These are phyloP conservation scores for Labeo calbasu DNA, from an alignment of 2,797 vertebrate species.

Conservation along the genomic window DNA sequence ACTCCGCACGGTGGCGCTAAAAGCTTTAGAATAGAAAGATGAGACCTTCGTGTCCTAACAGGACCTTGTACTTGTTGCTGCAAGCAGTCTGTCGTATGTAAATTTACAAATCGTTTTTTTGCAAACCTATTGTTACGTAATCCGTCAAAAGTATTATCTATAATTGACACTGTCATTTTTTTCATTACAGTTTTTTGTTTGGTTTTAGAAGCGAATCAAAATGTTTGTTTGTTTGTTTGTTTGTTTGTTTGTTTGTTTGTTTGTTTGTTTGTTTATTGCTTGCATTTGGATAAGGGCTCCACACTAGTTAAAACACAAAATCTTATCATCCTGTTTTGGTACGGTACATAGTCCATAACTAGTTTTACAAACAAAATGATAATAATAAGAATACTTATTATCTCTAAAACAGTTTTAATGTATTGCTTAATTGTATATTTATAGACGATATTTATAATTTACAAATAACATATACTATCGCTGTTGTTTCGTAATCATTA, in stretches of 20 bases:
- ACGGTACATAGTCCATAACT: not conserved
- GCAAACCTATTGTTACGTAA: not conserved
- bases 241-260: not conserved
- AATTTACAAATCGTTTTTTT: not conserved
- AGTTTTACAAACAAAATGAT: not conserved
- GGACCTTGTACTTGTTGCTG: not conserved
- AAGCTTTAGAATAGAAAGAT: not conserved
- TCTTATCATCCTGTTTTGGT: not conserved
- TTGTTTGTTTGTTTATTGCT: not conserved
- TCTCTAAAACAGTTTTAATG: not conserved
- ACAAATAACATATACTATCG: not conserved
- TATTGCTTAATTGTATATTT: not conserved
- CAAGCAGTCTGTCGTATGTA: not conserved
- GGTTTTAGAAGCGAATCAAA: not conserved
- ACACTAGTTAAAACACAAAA: not conserved
- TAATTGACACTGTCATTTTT: too few species aligned
- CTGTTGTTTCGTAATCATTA: not conserved
- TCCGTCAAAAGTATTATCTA: not conserved
- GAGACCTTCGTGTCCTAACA: not conserved
- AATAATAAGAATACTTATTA: not conserved
- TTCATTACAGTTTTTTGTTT: not conserved
- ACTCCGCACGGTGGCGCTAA: conserved; percentile 30
- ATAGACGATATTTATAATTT: not conserved
- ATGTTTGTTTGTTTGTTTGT: not conserved
- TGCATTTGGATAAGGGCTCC: not conserved